These are phyloP conservation scores for Ficedula albicollis DNA, from an alignment of 2,797 vertebrate species.

Conservation along the genomic window DNA sequence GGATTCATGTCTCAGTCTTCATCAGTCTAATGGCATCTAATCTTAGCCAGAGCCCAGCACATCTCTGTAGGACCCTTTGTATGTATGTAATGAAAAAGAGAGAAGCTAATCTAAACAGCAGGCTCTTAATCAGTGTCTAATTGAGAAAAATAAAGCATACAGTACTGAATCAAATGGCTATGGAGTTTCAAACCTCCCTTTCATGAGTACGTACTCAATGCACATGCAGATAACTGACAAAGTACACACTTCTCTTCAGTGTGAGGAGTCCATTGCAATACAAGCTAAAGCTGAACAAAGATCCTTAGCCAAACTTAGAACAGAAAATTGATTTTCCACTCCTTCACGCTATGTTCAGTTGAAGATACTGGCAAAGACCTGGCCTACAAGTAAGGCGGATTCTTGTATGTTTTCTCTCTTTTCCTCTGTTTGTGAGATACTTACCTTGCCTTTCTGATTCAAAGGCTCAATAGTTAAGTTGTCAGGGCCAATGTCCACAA, in stretches of 20 bases:
- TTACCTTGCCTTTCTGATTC: conserved; percentile 90
- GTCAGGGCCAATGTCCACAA: conserved; percentile 95
- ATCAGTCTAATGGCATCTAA: neutral
- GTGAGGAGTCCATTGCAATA: neutral
- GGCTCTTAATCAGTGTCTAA: neutral
- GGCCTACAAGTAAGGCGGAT: neutral
- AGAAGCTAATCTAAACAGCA: neutral
- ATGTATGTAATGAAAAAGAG: neutral
- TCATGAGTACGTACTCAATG: rapidly evolving
- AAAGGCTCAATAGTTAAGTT: conserved; percentile 92
- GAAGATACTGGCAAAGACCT: neutral
- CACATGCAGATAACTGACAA: neutral
- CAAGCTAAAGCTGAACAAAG: neutral
- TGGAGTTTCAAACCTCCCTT: neutral
- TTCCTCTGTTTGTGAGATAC: conserved; percentile 47
- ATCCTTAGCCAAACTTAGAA: neutral
- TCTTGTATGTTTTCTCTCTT: neutral
- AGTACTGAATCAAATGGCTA: neutral
- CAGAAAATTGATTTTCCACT: neutral
- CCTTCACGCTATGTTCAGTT: neutral
- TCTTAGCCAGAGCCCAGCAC: neutral
- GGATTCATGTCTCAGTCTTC: neutral
- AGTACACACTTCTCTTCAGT: neutral
- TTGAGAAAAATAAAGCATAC: neutral
- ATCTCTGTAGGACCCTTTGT: neutral